Evolutionary conservation across 2,888 invertebrate species (phyloP), one percentile per base, ranked within the genome.

Genomic region (Cinara cedri): DNA sequence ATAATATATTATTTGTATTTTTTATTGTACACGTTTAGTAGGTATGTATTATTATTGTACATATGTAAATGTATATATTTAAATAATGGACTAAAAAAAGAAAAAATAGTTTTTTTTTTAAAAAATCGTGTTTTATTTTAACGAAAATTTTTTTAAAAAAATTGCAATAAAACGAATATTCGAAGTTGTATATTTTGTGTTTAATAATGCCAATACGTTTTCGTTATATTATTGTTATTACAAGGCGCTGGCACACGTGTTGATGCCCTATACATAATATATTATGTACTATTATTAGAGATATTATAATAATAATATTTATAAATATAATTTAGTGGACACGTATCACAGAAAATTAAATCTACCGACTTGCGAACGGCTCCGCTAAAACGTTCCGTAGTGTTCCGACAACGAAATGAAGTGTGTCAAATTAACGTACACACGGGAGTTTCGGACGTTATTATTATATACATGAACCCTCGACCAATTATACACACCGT

Each of bases 341-440:
- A 63, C 54, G 54, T 65, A 75, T 75, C 74, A 75, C 63, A 75
- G 74, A 65, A 75, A 74, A 75, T 75, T 54, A 65, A 42, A 65
- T 44, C 42, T 75, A 75, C 54, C 65, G 54, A 75, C n/a, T 75
- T 65, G 54, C 44, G 63, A 75, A 75, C 54, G 65, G 54, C 42
- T 4, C n/a, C n/a, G 63, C 42, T 63, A 65, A 63, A 42, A 51
- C 42, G 19, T 74, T 63, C 16, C 21, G 19, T n/a, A n/a, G n/a
- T n/a, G n/a, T n/a, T n/a, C 62, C 34, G 49, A 62, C 34, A 72
- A 21, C 63, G n/a, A 75, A 75, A 75, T 75, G 19, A 51, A 63
- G 16, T n/a, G 24, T 24, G n/a, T 65, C 42, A 62, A 42, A 63
- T n/a, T 26, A n/a, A n/a, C n/a, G n/a, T 62, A 54, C 24, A 34